Evolutionary conservation across 1,140 invertebrate species (phyloP), one percentile per base, ranked within the genome.

Genomic region (Ostrea denselamellosa): DNA sequence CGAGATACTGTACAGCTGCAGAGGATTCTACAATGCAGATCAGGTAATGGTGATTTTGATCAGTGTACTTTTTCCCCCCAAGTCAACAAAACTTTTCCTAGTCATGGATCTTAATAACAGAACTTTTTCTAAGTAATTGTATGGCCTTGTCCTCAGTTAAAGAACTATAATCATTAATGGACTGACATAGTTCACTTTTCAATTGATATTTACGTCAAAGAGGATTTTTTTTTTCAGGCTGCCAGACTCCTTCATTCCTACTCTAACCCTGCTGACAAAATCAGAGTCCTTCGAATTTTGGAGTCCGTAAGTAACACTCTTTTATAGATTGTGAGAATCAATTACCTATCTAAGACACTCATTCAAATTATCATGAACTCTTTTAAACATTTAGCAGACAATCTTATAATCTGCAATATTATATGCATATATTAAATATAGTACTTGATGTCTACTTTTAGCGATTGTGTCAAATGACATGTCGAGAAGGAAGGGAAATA

Each of bases 381-480:
- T 44, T 1, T 44, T 44, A 44, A 44, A 44, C 2, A 44, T 44
- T 2, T 44, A 2, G 34, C 34, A 44, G 34, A 44, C 34, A 44
- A 44, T 44, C 34, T 44, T 44, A 44, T 44, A 44, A 44, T 44
- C 34, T 44, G 5, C 34, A 44, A 2, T 44, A 44, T n/a, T n/a
- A 44, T 44, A 44, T 44, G 5, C 34, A 44, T 44, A 5, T 44
- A 44, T 44, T 44, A 44, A 44, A 44, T 44, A 44, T 44, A 44
- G 34, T 44, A 17, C 25, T 34, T 0, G 10, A 19, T n/a, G 19
- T 88, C 87, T 82, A 83, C 34, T 90, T 91, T 5, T 91, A 94
- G 94, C 87, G 93, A 85, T 85, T 95, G 12, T 93, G 93, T 89
- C 90, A 91, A 17, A 95, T 95, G 94, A 91, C 92, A 51, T 94